Evolutionary conservation across 2,888 invertebrate species (phyloP).

Genomic region (Drosophila paramelanica): DNA sequence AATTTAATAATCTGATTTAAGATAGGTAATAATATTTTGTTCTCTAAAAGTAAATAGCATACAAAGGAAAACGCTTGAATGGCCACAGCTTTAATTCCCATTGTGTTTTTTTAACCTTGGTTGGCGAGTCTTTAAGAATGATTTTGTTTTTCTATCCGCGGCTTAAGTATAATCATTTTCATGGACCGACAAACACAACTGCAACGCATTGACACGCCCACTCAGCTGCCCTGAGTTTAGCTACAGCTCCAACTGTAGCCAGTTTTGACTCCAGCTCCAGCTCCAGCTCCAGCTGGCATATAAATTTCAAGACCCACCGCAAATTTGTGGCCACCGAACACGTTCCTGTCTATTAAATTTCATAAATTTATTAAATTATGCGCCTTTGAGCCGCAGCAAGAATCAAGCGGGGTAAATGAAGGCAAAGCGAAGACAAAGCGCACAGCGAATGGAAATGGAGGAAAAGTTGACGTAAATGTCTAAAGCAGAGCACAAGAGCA

Average conservation of each 20-base stretch:
- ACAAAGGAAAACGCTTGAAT: not conserved
- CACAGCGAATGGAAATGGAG: conserved; percentile 42
- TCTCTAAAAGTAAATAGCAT: not conserved
- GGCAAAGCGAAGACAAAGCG: conserved; percentile 43
- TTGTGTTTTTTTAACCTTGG: not conserved
- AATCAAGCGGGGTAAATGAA: conserved; percentile 47
- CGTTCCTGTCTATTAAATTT: conserved; percentile 80
- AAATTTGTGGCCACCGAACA: conserved; percentile 77
- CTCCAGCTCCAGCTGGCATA: conserved; percentile 43
- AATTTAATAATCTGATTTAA: not conserved
- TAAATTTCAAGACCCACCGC: conserved; percentile 72
- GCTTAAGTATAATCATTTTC: conserved; percentile 55
- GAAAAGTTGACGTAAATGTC: conserved; percentile 51
- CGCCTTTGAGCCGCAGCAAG: conserved; percentile 37
- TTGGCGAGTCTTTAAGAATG: conserved; percentile 23
- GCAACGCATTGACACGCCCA: conserved; percentile 63
- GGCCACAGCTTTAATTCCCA: not conserved
- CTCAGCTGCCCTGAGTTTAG: conserved; percentile 30
- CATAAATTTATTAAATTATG: conserved; percentile 78
- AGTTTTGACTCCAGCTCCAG: conserved; percentile 3
- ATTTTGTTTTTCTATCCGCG: conserved; percentile 19
- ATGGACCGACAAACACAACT: conserved; percentile 42
- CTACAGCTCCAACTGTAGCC: conserved; percentile 10
- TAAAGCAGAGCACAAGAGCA: conserved; percentile 36
- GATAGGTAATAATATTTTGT: not conserved